Base-by-base conservation (phyloP, 2,888 invertebrate genomes). In the Nebria salina region DNA sequence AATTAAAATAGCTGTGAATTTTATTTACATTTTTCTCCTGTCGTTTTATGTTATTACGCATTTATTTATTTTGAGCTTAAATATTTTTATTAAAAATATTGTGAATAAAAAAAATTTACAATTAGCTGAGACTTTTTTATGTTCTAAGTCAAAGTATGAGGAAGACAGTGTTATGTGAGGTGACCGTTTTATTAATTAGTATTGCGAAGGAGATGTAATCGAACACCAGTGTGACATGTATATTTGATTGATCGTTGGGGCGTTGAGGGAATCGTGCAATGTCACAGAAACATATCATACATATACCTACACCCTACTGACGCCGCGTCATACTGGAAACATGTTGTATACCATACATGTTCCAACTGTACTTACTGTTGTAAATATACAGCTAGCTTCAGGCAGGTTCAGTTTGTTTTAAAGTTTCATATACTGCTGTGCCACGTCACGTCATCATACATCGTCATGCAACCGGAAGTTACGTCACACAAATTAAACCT, bases 401-500 rank as follows among this genome's bases (percentile, higher is more conserved):
- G 11, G 34, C 26, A 26, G 6, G 26, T 66, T 13, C 66, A 68
- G 25, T 65, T 79, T 79, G 79, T 79, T 79, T 79, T 79, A 66
- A 79, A 79, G 25, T 79, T 79, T 77, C 78, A 64, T 75, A n/a
- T 34, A 34, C 34, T 34, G 34, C 34, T 34, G 34, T 34, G 34
- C 34, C 34, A 20, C 65, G 65, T 65, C 76, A 74, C 75, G 75
- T 79, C 79, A 79, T 74, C 79, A 73, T 79, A 41, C 26, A 20
- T 65, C 79, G 74, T 75, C 54, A 64, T 65, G 73, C 73, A 73
- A 54, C 54, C 79, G 66, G 79, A 74, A 74, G 65, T 64, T 54
- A 79, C 79, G 79, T 79, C 79, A 79, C 75, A 79, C 79, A 74
- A 74, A 79, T 79, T 79, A 66, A 79, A 79, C 74, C 65, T 79